Evolutionary conservation across 1,140 invertebrate genomes (phyloP).

Genomic region (Drosophila bipectinata): DNA sequence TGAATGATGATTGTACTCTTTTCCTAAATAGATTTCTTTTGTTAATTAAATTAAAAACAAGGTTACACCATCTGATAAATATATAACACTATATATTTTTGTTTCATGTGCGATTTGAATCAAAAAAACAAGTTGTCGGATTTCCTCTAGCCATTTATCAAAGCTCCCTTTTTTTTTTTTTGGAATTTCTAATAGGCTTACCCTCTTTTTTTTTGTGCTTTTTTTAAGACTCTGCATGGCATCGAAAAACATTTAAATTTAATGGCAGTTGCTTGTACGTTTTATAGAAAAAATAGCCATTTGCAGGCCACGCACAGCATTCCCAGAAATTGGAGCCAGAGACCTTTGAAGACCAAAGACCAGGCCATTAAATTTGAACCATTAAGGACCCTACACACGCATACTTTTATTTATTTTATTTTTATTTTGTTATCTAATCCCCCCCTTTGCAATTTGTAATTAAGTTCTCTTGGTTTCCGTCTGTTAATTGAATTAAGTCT

Average conservation of each 20-base stretch:
- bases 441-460: constrained; percentile 23
- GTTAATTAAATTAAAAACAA: neutral
- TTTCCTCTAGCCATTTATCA: constrained; percentile 57
- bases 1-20: constrained; percentile 16
- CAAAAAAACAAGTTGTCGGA: constrained; percentile 37
- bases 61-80: neutral
- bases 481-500: constrained; percentile 73
- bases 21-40: constrained; percentile 13
- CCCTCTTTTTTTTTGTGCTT: constrained; percentile 3
- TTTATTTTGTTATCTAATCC: neutral
- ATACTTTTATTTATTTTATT: neutral
- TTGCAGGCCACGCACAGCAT: constrained; percentile 3
- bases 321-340: constrained; percentile 48
- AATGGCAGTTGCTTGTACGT: constrained; percentile 72
- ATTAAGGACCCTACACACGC: constrained; percentile 45
- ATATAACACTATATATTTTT: neutral
- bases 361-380: constrained; percentile 43
- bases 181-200: constrained; percentile 78
- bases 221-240: constrained; percentile 25
- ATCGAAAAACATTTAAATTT: constrained; percentile 80
- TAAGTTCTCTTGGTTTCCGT: constrained; percentile 30
- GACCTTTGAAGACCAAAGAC: constrained; percentile 12
- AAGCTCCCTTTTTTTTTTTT: constrained; percentile 6
- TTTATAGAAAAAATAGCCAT: constrained; percentile 38
- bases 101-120: constrained; percentile 57